phyloP scores from a whole-genome alignment of 2,113 vertebrate species.

The Lepisosteus osseus region DNA sequence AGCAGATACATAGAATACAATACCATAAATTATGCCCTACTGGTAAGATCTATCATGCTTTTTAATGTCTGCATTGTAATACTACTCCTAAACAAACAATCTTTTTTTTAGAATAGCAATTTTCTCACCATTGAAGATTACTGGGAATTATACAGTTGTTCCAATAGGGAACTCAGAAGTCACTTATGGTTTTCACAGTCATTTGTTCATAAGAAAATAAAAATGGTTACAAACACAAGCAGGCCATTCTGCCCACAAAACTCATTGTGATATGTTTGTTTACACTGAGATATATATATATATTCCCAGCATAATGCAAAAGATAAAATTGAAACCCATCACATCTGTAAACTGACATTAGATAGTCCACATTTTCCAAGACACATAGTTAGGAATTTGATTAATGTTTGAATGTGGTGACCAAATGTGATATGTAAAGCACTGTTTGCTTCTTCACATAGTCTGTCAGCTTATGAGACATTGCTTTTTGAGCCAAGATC shows the following conservation, averaged over 20 bases:
- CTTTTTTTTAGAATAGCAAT: not conserved
- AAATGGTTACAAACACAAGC: too few species aligned
- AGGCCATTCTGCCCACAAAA: too few species aligned
- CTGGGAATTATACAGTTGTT: not conserved
- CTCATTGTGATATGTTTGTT: too few species aligned
- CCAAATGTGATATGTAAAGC: not conserved
- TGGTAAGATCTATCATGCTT: not conserved
- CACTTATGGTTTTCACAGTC: too few species aligned
- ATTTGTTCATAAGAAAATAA: too few species aligned
- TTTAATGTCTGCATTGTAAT: not conserved
- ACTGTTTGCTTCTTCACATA: too few species aligned
- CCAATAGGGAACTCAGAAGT: too few species aligned
- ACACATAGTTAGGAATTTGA: constrained; percentile 2
- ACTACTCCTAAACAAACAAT: not conserved
- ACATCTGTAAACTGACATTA: not conserved
- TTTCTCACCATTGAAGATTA: not conserved
- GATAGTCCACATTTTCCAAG: not conserved
- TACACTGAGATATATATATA: too few species aligned
- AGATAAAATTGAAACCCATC: too few species aligned
- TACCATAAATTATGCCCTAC: not conserved
- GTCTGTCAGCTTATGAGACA: not conserved
- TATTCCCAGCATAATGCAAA: too few species aligned
- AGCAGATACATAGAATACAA: not conserved
- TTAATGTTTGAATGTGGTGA: not conserved
- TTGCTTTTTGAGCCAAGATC: not conserved